Evolutionary conservation across 2,888 invertebrate genomes (phyloP).

Genomic region (Eurytoma californica): DNA sequence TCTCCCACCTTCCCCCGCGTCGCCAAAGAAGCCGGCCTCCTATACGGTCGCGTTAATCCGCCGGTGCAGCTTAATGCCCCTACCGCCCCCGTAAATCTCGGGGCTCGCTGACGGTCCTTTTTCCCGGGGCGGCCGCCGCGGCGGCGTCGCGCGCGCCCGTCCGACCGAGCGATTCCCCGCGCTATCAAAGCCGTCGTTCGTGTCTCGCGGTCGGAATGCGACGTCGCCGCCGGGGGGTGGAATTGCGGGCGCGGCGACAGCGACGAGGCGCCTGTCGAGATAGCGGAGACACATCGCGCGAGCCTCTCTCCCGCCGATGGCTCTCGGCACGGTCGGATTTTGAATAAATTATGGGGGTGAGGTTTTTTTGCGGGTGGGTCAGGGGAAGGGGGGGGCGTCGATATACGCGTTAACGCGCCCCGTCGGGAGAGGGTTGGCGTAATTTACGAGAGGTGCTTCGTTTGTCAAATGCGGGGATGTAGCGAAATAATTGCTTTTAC

Average conservation of each 20-base stretch:
- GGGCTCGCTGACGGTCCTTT: background rate
- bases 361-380: too few relatives aligned
- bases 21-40: too few relatives aligned
- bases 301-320: background rate
- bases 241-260: background rate
- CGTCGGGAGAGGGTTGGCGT: too few relatives aligned
- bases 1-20: background rate
- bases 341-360: too few relatives aligned
- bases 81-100: background rate
- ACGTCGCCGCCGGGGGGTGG: background rate
- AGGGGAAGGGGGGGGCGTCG: too few relatives aligned
- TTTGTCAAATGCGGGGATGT: too few relatives aligned
- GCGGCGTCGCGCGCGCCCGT: slow-evolving; percentile 22
- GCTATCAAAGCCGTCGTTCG: slow-evolving; percentile 48
- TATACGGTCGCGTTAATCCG: too few relatives aligned
- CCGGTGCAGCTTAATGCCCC: background rate
- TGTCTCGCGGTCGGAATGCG: background rate
- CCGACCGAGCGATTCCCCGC: background rate
- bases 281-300: slow-evolving; percentile 4
- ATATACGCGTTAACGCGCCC: too few relatives aligned
- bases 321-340: too few relatives aligned
- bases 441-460: too few relatives aligned
- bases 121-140: background rate
- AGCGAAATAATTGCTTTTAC: too few relatives aligned
- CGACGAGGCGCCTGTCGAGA: background rate